These are phyloP conservation scores for Bombylius major DNA, from an alignment of 2,888 invertebrate species.

Conservation along the genomic window DNA sequence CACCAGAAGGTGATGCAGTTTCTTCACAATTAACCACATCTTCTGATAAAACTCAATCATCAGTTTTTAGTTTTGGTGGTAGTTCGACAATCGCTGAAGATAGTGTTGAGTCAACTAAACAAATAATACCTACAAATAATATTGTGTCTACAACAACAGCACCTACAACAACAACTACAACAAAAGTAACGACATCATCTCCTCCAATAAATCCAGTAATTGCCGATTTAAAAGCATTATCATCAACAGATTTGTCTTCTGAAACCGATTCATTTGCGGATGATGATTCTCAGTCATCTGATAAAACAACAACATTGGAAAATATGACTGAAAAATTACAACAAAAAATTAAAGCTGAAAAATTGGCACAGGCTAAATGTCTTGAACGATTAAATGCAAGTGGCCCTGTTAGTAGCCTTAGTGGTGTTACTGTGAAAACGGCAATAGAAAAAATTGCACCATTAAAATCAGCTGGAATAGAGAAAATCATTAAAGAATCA, in stretches of 20 bases:
- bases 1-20: slow-evolving; percentile 28
- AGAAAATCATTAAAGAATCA: slow-evolving; percentile 26
- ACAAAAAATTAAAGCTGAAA: slow-evolving; percentile 25
- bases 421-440: not conserved
- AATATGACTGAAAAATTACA: slow-evolving; percentile 27
- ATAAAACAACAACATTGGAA: slow-evolving; percentile 27
- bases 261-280: slow-evolving; percentile 34
- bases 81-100: slow-evolving; percentile 2
- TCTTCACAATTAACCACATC: slow-evolving; percentile 29
- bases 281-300: slow-evolving; percentile 35
- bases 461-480: slow-evolving; percentile 19
- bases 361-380: slow-evolving; percentile 17
- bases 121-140: not conserved
- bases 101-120: not conserved
- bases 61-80: slow-evolving; percentile 11
- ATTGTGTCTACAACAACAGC: not conserved
- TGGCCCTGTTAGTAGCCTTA: not conserved
- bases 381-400: slow-evolving; percentile 4
- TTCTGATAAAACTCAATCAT: slow-evolving; percentile 6
- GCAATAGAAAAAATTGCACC: slow-evolving; percentile 16
- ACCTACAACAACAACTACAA: slow-evolving; percentile 16
- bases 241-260: slow-evolving; percentile 29
- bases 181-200: slow-evolving; percentile 17
- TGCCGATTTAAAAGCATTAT: slow-evolving; percentile 28
- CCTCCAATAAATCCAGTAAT: not conserved